phyloP scores from a whole-genome alignment of 92 coral and sea anemone genomes.

The Parazoanthus atlanticus region DNA sequence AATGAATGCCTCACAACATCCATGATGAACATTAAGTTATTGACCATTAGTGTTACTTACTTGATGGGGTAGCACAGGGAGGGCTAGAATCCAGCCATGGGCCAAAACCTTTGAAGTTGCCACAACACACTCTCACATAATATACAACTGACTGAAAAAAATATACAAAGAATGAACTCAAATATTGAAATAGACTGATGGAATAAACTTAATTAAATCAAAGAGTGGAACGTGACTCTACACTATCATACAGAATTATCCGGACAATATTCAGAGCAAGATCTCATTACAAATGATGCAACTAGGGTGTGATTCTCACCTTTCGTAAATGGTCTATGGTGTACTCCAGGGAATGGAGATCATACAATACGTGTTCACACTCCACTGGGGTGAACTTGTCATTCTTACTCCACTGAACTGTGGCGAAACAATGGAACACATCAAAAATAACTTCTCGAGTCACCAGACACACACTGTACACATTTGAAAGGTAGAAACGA shows the following conservation, averaged over 20 bases:
- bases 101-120: conserved; percentile 94
- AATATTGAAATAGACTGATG: too few relatives aligned
- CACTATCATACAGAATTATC: not conserved
- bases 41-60: conserved; percentile 61
- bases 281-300: not conserved
- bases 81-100: conserved; percentile 94
- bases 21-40: not conserved
- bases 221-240: not conserved
- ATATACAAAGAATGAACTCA: not conserved
- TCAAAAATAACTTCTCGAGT: not conserved
- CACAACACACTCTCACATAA: conserved; percentile 90
- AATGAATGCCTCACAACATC: not conserved
- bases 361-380: conserved; percentile 77
- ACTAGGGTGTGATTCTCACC: conserved; percentile 51
- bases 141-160: conserved; percentile 84
- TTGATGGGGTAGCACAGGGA: conserved; percentile 95
- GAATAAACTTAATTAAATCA: not conserved
- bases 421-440: not conserved
- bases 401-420: conserved; percentile 95
- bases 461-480: not conserved
- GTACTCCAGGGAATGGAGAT: conserved; percentile 84
- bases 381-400: conserved; percentile 75
- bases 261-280: not conserved
- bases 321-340: conserved; percentile 84
- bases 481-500: too few relatives aligned